Conservation (phyloP, 2,797 vertebrate genomes). For the Rhincodon typus region DNA sequence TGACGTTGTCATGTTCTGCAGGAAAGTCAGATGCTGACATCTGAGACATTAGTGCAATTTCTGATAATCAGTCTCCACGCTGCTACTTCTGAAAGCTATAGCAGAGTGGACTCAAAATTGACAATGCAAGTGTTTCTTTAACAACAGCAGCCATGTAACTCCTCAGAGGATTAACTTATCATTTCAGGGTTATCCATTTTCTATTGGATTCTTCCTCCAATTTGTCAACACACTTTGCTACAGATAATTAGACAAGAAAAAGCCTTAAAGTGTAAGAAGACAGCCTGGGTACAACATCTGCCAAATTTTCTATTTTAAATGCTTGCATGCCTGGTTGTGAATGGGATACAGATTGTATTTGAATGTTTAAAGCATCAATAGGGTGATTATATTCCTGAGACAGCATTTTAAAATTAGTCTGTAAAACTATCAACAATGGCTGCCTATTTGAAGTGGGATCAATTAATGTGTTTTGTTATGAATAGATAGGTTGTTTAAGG, state of each 20-base stretch:
- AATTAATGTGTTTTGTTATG: not conserved
- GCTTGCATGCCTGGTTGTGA: slow-evolving; percentile 51
- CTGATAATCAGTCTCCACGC: not conserved
- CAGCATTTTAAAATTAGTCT: slow-evolving; percentile 48
- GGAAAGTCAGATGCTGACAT: slow-evolving; percentile 10
- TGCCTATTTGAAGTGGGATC: slow-evolving; percentile 25
- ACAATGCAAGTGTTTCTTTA: slow-evolving; percentile 47
- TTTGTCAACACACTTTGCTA: slow-evolving; percentile 53
- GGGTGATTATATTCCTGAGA: slow-evolving; percentile 55
- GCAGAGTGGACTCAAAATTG: slow-evolving; percentile 39
- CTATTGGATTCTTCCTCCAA: slow-evolving; percentile 51
- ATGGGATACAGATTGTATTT: slow-evolving; percentile 51
- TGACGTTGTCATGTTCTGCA: not conserved
- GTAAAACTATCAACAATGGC: not conserved
- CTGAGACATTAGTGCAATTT: not conserved
- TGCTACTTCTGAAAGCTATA: not conserved
- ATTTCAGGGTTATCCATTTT: slow-evolving; percentile 50
- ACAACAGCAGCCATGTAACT: slow-evolving; percentile 48
- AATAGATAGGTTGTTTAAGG: not conserved
- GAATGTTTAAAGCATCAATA: slow-evolving; percentile 52
- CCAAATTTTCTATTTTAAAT: slow-evolving; percentile 51
- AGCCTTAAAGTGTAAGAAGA: slow-evolving; percentile 50
- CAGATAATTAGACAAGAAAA: slow-evolving; percentile 58
- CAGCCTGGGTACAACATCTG: slow-evolving; percentile 52
- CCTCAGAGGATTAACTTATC: slow-evolving; percentile 51